Evolutionary conservation across 2,797 vertebrate genomes (phyloP).

Genomic region (Zalophus californianus): DNA sequence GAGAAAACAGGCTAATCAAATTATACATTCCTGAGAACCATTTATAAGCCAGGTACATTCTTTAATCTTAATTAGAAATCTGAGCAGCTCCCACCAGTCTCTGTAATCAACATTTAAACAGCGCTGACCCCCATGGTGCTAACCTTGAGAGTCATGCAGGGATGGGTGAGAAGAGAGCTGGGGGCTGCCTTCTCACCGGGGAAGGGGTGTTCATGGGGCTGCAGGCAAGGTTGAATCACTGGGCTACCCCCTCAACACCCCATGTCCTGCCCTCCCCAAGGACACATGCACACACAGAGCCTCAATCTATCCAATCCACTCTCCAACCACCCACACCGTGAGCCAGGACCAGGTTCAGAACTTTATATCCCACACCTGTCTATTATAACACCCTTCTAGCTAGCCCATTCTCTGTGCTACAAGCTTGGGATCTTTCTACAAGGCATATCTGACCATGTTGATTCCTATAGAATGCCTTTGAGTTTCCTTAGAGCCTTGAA

Average conservation of each 20-base stretch:
- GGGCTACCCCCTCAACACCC: not conserved
- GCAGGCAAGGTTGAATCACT: not conserved
- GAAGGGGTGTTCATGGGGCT: not conserved
- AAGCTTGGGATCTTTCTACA: not conserved
- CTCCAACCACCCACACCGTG: no score
- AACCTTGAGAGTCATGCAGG: slow-evolving; percentile 80
- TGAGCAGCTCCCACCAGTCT: slow-evolving; percentile 85
- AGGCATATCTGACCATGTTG: not conserved
- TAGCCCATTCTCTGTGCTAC: not conserved
- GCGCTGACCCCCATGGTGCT: slow-evolving; percentile 79
- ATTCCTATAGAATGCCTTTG: not conserved
- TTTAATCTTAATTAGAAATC: slow-evolving; percentile 92
- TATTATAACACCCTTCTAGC: not conserved
- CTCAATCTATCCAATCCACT: not conserved
- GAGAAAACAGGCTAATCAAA: slow-evolving; percentile 85
- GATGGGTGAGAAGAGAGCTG: not conserved
- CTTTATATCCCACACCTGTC: not conserved
- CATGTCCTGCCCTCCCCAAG: not conserved
- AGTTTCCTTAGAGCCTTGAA: not conserved
- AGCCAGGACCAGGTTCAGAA: not conserved
- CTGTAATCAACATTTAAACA: slow-evolving; percentile 85
- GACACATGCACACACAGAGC: not conserved
- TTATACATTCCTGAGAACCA: slow-evolving; percentile 86
- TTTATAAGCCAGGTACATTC: slow-evolving; percentile 84
- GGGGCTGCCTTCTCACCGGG: not conserved